Evolutionary conservation across 2,113 vertebrate species (phyloP).

Genomic region (Piprites chloris): DNA sequence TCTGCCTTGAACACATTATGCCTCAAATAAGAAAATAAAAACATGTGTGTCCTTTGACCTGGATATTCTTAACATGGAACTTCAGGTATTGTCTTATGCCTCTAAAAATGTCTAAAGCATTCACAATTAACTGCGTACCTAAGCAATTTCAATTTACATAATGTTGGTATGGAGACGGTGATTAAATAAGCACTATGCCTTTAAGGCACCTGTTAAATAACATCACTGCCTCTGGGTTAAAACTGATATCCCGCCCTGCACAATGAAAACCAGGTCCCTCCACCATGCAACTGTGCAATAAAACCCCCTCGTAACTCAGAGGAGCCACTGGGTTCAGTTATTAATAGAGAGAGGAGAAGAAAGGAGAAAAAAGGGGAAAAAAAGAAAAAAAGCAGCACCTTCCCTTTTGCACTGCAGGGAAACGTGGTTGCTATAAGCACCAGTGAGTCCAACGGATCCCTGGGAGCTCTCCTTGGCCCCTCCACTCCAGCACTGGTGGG

Average conservation of each 20-base stretch:
- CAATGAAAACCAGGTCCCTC: slow-evolving; percentile 42
- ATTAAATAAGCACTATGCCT: slow-evolving; percentile 67
- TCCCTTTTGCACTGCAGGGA: neutral
- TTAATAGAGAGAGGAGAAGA: slow-evolving; percentile 22
- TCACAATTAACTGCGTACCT: slow-evolving; percentile 71
- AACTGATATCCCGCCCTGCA: slow-evolving; percentile 30
- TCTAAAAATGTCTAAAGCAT: slow-evolving; percentile 69
- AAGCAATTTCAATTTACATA: slow-evolving; percentile 73
- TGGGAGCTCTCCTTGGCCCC: neutral
- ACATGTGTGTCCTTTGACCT: slow-evolving; percentile 84
- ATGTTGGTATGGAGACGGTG: slow-evolving; percentile 57
- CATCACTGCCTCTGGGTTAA: slow-evolving; percentile 59
- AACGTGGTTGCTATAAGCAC: neutral
- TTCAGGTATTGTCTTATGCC: slow-evolving; percentile 70
- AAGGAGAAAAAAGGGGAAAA: neutral
- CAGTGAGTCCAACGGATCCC: neutral
- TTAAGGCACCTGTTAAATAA: slow-evolving; percentile 73
- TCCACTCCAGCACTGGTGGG: rapidly evolving
- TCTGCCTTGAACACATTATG: slow-evolving; percentile 85
- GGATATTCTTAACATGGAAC: slow-evolving; percentile 73
- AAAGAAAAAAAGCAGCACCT: neutral
- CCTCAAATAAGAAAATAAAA: slow-evolving; percentile 83
- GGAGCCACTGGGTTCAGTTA: slow-evolving; percentile 33
- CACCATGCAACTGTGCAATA: slow-evolving; percentile 26
- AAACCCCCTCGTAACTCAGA: slow-evolving; percentile 52